Base-by-base conservation (phyloP, 2,888 invertebrate species). In the Crioceris asparagi region DNA sequence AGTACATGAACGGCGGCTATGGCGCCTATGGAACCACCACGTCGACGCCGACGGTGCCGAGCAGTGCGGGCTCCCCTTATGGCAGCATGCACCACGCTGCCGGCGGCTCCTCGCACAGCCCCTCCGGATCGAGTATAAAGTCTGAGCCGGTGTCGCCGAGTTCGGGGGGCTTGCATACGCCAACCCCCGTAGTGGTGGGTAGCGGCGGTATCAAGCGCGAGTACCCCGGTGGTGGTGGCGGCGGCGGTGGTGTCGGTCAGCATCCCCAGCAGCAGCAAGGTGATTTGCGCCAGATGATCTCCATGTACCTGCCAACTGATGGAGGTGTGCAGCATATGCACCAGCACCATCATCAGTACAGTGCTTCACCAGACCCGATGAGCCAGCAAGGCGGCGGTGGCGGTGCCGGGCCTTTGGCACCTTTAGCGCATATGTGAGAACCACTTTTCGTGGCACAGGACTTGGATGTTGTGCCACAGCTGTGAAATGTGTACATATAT, bases 141-240 rank as follows among this genome's bases (percentile, higher is more conserved):
- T 87, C 87, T 35, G 88, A 90, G 65, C 85, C 87, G 18, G 84
- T 86, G 54, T 85, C 86, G 36, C 84, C 87, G 33, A 79, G 71
- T 69, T 66, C 83, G 72, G 66, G 73, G 58, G 72, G 67, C 65
- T 68, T 62, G 63, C 72, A 53, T 62, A 72, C 55, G 60, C 72
- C 56, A 60, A 69, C 65, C 29, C 65, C 55, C 52, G 60, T 49
- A 11, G 59, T 83, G 70, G n/a, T n/a, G n/a, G n/a, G 25, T 3
- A 4, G 25, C 52, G 61, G 48, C 23, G 60, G 50, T n/a, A 60
- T 83, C 70, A 83, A 83, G 66, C 71, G 83, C 48, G 83, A 84
- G 64, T 83, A 82, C 66, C 70, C 68, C 38, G 58, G n/a, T n/a
- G n/a, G n/a, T n/a, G n/a, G n/a, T n/a, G n/a, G n/a, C n/a, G n/a